Evolutionary conservation across 2,797 vertebrate species (phyloP), one percentile per base, ranked within the genome.

Genomic region (Macroramphosus scolopax): DNA sequence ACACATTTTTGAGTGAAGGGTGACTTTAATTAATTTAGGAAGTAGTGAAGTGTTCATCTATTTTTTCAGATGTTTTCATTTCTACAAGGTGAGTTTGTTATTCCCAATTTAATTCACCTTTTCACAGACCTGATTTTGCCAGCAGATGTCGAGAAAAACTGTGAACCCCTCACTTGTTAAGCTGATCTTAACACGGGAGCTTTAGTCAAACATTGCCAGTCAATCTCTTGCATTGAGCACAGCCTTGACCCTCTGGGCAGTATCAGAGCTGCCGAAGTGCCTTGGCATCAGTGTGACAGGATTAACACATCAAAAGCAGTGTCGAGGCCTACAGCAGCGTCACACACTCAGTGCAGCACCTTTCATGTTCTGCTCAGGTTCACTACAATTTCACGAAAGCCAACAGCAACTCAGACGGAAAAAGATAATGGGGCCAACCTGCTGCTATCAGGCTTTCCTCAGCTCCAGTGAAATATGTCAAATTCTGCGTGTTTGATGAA

Each of bases 341-440:
- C 70, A 60, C 82, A 76, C 73, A 77, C 74, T 72, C 82, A 75
- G 75, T 68, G 73, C 83, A 77, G 66, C 83, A 87, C 86, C 88
- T 88, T 89, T 89, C 87, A 88, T 88, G 87, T 88, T 86, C 81
- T 80, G 81, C 82, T 85, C 86, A 87, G 85, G 83, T 88, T 86
- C 83, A 76, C 78, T 42, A 84, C 82, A 80, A 87, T 87, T 86
- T 88, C 81, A 80, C 74, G 56, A 84, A 78, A 81, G 84, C 79
- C 82, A 82, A 79, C 81, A 76, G 83, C 82, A 78, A 82, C 82
- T 81, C 82, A 80, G 79, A 82, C 72, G 51, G 18, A 65, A 72
- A 72, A 73, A 84, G 84, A 85, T 87, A 84, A 87, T 83, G 80
- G 78, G 54, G 73, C 66, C 78, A 75, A 81, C 77, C 72, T 75